Percentiles rank a stretch among this genome's conserved stretches.
Evolutionary conservation across 2,113 vertebrate genomes (phyloP).

Genomic region (Crotalus viridis): DNA sequence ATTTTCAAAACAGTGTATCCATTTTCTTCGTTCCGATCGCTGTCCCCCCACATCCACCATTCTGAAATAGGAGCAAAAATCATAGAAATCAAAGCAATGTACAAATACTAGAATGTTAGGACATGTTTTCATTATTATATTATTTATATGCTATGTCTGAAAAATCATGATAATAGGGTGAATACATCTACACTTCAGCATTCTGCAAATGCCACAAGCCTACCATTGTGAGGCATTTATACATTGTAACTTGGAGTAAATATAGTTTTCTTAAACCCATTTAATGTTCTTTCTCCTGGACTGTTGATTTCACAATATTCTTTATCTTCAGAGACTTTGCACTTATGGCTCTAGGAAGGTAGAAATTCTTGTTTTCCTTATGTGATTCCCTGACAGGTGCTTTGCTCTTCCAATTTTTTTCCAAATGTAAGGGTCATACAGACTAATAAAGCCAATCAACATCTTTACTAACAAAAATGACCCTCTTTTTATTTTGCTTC

Average conservation of each 20-base stretch:
- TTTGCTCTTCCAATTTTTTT: background rate
- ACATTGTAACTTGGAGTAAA: background rate
- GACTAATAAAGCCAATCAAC: background rate
- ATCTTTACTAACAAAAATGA: background rate
- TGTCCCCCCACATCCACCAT: conserved; percentile 97
- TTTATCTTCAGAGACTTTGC: background rate
- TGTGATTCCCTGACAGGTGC: background rate
- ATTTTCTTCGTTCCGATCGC: conserved; percentile 96
- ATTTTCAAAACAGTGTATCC: conserved; percentile 99
- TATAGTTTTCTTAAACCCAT: background rate
- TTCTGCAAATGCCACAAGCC: background rate
- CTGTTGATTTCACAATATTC: background rate
- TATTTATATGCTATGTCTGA: background rate
- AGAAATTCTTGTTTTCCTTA: background rate
- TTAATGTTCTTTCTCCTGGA: background rate
- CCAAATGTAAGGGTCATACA: background rate
- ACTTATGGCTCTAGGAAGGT: background rate
- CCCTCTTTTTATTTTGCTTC: background rate
- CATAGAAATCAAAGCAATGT: conserved; percentile 38
- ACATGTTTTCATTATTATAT: conserved; percentile 2
- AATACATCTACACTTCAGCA: background rate
- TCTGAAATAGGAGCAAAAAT: conserved; percentile 74
- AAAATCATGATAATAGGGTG: background rate
- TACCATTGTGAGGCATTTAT: background rate
- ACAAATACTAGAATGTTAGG: background rate